A percentile compares a stretch with the other conserved stretches of the same genome.
Conservation (phyloP, 2,797 vertebrate species). For the Anas capensis region DNA sequence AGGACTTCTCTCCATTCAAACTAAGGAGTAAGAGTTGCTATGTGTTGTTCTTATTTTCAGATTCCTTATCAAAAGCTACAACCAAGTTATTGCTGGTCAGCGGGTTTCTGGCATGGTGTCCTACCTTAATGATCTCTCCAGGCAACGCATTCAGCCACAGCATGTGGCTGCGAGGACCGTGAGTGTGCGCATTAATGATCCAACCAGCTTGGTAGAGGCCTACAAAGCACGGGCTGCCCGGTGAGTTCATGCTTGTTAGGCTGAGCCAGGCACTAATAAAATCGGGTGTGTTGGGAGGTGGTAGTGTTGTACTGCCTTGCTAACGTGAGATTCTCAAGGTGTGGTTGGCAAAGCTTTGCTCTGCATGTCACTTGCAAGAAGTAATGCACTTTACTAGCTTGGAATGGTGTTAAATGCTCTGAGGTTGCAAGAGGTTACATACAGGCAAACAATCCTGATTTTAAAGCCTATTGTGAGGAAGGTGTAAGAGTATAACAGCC, state of each 20-base stretch:
- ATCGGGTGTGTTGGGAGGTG: not conserved
- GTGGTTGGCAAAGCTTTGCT: not conserved
- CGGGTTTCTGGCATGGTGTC: slow-evolving; percentile 89
- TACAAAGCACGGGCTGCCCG: slow-evolving; percentile 92
- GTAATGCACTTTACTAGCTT: not conserved
- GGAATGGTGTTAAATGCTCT: not conserved
- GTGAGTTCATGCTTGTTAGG: slow-evolving; percentile 74
- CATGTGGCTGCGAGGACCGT: slow-evolving; percentile 83
- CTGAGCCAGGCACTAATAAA: not conserved
- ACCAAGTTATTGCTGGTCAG: slow-evolving; percentile 87
- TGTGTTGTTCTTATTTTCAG: slow-evolving; percentile 72
- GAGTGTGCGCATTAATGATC: slow-evolving; percentile 83
- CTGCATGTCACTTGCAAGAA: not conserved
- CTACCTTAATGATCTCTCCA: slow-evolving; percentile 89
- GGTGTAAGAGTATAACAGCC: not conserved
- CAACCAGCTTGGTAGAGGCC: slow-evolving; percentile 86
- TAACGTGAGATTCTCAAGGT: not conserved
- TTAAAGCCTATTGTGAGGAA: not conserved
- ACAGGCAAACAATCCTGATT: not conserved
- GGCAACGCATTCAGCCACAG: slow-evolving; percentile 87
- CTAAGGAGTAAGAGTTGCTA: not conserved
- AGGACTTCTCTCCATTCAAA: not conserved
- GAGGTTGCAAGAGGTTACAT: not conserved
- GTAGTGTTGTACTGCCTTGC: not conserved
- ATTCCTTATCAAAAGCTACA: slow-evolving; percentile 94